phyloP scores from a whole-genome alignment of 2,113 vertebrate genomes.

The Chlamydotis undulata region DNA sequence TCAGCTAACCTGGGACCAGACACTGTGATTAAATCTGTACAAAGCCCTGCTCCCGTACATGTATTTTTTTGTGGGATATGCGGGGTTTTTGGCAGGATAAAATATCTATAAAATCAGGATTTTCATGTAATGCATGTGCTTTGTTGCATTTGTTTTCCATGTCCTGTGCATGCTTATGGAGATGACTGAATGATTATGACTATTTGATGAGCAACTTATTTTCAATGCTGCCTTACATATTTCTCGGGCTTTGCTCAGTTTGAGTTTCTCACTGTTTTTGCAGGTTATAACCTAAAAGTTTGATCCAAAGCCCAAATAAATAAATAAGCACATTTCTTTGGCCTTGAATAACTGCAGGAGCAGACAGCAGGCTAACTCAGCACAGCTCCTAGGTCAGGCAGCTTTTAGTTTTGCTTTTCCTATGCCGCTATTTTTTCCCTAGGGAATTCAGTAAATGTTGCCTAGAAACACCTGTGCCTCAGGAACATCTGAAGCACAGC shows the following conservation, averaged over 20 bases:
- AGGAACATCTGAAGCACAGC: conserved; percentile 5
- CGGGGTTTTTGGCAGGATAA: not conserved
- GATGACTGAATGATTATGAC: not conserved
- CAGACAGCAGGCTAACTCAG: not conserved
- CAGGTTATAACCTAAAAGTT: not conserved
- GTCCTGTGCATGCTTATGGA: not conserved
- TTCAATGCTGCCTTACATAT: not conserved
- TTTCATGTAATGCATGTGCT: not conserved
- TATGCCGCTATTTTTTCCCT: conserved; percentile 4
- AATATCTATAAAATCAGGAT: not conserved
- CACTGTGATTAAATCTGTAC: not conserved
- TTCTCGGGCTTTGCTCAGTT: not conserved
- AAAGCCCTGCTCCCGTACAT: not conserved
- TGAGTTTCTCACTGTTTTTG: not conserved
- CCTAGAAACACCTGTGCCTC: conserved; percentile 47
- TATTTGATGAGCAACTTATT: not conserved
- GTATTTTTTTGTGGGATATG: not conserved
- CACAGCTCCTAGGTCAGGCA: not conserved
- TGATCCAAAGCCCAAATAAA: not conserved
- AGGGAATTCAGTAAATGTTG: conserved; percentile 20
- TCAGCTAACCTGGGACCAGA: not conserved
- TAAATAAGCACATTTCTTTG: not conserved
- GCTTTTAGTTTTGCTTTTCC: conserved; percentile 3
- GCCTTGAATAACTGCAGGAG: not conserved
- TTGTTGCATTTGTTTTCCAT: not conserved